Percentiles rank a stretch among this genome's conserved stretches.
Evolutionary conservation across 2,888 invertebrate genomes (phyloP).

Genomic region (Polydrusus cervinus): DNA sequence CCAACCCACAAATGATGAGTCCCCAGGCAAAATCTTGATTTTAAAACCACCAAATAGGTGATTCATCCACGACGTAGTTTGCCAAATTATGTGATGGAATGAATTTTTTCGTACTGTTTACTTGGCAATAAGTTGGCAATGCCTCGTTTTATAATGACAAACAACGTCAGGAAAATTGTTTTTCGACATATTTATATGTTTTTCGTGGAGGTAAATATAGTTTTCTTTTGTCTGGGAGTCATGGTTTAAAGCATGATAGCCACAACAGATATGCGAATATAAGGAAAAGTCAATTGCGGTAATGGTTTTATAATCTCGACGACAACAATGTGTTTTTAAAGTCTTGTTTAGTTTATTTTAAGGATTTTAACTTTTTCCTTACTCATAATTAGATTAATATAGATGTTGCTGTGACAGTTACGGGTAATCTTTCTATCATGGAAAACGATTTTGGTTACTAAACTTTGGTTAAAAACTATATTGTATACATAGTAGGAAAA

Average conservation of each 20-base stretch:
- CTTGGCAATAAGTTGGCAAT: slow-evolving; percentile 44
- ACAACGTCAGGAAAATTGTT: slow-evolving; percentile 49
- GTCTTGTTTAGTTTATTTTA: neutral
- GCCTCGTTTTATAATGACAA: slow-evolving; percentile 49
- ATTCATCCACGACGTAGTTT: slow-evolving; percentile 41
- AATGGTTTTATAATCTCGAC: slow-evolving; percentile 38
- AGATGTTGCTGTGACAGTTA: neutral
- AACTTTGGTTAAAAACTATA: too few relatives aligned
- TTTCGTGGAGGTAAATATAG: slow-evolving; percentile 39
- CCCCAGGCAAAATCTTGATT: slow-evolving; percentile 45
- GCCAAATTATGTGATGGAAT: slow-evolving; percentile 55
- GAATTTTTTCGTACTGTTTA: slow-evolving; percentile 47
- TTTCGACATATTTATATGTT: slow-evolving; percentile 50
- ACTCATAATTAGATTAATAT: neutral
- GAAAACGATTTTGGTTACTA: too few relatives aligned
- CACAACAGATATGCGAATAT: slow-evolving; percentile 13
- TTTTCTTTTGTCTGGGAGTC: slow-evolving; percentile 29
- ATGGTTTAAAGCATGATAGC: slow-evolving; percentile 4
- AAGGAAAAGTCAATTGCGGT: slow-evolving; percentile 29
- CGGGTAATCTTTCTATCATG: too few relatives aligned
- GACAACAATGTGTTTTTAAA: slow-evolving; percentile 23
- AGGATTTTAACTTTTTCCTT: neutral
- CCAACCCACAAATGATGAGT: slow-evolving; percentile 40
- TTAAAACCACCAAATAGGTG: slow-evolving; percentile 49
- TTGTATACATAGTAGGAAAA: too few relatives aligned